Evolutionary conservation across 2,888 invertebrate genomes (phyloP).

Genomic region (Ophonus ardosiacus): DNA sequence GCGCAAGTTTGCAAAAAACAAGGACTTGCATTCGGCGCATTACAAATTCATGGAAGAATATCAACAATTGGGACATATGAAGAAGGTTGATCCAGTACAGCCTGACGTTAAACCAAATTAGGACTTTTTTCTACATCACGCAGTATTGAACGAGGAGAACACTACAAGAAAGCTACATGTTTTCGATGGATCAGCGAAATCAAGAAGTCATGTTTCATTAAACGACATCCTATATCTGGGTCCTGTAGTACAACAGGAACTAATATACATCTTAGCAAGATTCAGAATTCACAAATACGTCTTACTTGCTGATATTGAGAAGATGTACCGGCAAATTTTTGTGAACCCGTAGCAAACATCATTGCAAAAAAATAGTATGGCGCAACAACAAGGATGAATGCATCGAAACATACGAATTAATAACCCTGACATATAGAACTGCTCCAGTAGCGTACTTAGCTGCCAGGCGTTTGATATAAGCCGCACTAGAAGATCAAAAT

Average conservation of each 20-base stretch:
- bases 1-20: constrained; percentile 30
- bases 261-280: constrained; percentile 66
- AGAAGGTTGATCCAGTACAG: background rate
- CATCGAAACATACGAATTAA: constrained; percentile 8
- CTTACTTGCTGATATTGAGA: constrained; percentile 68
- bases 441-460: background rate
- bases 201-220: constrained; percentile 63
- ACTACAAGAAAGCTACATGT: constrained; percentile 64
- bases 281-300: constrained; percentile 66
- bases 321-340: constrained; percentile 68
- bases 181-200: constrained; percentile 62
- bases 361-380: constrained; percentile 25
- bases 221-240: constrained; percentile 66
- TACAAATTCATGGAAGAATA: constrained; percentile 49
- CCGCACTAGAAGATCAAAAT: constrained; percentile 6
- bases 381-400: background rate
- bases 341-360: background rate
- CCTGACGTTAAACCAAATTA: background rate
- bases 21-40: constrained; percentile 25
- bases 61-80: constrained; percentile 50
- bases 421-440: constrained; percentile 1
- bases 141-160: constrained; percentile 58
- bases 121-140: constrained; percentile 64
- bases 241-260: constrained; percentile 66
- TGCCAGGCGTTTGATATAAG: background rate